These are phyloP conservation scores for Ginglymostoma cirratum DNA, from an alignment of 2,113 vertebrate genomes.

Conservation along the genomic window DNA sequence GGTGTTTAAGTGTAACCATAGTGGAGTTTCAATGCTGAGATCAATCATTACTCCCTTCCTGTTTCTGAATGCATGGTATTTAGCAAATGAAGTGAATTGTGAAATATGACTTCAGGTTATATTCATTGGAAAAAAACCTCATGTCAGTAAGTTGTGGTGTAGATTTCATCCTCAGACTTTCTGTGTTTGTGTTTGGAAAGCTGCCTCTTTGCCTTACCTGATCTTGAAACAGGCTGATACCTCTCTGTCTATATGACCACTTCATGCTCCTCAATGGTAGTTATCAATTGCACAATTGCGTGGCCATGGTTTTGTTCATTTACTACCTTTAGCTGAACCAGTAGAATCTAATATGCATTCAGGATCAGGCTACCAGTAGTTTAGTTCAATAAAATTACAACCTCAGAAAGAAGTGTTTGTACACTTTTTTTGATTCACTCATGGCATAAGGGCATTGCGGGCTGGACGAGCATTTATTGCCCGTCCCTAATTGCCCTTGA, in stretches of 20 bases:
- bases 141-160: no score
- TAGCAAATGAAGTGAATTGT: background rate
- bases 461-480: no score
- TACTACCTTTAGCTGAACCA: background rate
- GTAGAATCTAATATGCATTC: background rate
- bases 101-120: background rate
- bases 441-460: no score
- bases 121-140: background rate
- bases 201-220: no score
- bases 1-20: background rate
- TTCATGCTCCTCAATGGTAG: no score
- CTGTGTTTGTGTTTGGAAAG: no score
- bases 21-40: background rate
- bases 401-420: background rate
- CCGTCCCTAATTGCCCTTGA: no score
- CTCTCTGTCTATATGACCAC: no score
- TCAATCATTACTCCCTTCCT: background rate
- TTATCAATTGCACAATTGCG: background rate
- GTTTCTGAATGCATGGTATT: background rate
- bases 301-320: background rate
- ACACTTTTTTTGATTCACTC: no score
- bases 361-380: background rate
- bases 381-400: background rate
- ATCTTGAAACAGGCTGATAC: no score
- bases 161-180: no score